Evolutionary conservation across 1,140 invertebrate species (phyloP).

Genomic region (Drosophila carrolli): DNA sequence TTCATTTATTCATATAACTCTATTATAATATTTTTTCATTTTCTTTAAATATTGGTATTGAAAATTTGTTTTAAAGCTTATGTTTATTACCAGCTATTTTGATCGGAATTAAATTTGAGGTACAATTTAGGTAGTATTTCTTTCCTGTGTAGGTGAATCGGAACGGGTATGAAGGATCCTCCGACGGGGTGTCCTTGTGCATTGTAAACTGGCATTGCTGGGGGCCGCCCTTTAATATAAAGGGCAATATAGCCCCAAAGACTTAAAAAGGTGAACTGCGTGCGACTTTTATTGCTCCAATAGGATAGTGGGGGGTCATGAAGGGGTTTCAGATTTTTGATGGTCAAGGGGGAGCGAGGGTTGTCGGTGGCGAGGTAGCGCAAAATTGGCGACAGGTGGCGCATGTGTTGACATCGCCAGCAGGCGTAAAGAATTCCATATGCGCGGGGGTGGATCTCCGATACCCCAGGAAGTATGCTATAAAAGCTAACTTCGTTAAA

Average conservation of each 20-base stretch:
- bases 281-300: slow-evolving; percentile 71
- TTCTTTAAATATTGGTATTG: too few species aligned
- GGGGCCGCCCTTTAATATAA: slow-evolving; percentile 39
- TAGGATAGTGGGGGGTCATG: not conserved
- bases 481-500: slow-evolving; percentile 44
- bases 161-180: slow-evolving; percentile 7
- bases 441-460: slow-evolving; percentile 38
- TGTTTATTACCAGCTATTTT: not conserved
- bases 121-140: not conserved
- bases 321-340: not conserved
- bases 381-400: slow-evolving; percentile 71
- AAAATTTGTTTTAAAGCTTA: too few species aligned
- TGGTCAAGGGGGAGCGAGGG: not conserved
- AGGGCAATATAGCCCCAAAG: slow-evolving; percentile 48
- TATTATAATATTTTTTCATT: too few species aligned
- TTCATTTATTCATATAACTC: too few species aligned
- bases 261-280: slow-evolving; percentile 63
- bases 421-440: slow-evolving; percentile 37
- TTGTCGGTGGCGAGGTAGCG: slow-evolving; percentile 4
- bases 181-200: slow-evolving; percentile 29
- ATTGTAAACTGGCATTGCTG: slow-evolving; percentile 47
- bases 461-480: slow-evolving; percentile 38
- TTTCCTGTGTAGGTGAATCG: not conserved
- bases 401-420: slow-evolving; percentile 64
- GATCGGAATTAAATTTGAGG: not conserved